A percentile compares a stretch with the other conserved stretches of the same genome.
These are phyloP conservation scores for Odontesthes bonariensis DNA, from an alignment of 2,113 vertebrate genomes.

Conservation along the genomic window DNA sequence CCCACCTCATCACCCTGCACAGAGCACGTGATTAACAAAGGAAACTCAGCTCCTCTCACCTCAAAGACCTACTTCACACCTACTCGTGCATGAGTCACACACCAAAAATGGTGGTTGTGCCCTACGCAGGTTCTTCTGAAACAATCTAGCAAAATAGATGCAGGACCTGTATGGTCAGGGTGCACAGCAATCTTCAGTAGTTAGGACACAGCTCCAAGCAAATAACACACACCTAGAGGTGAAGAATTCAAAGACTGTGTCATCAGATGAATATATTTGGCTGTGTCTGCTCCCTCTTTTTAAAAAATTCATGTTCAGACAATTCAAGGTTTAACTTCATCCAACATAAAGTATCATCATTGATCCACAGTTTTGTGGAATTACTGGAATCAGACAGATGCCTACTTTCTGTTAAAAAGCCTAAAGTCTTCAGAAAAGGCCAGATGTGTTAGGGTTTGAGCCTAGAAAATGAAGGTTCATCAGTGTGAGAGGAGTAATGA, in stretches of 20 bases:
- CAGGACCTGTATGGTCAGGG: not conserved
- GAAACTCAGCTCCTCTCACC: conserved; percentile 22
- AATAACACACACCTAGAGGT: conserved; percentile 18
- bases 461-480: conserved; percentile 20
- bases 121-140: not conserved
- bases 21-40: conserved; percentile 10
- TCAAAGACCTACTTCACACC: conserved; percentile 22
- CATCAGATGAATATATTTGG: conserved; percentile 43
- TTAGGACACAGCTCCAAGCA: not conserved
- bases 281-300: conserved; percentile 39
- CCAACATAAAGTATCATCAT: conserved; percentile 1
- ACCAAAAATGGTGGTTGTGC: not conserved
- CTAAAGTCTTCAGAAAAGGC: conserved; percentile 17
- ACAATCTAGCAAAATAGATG: not conserved
- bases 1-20: not conserved
- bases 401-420: conserved; percentile 20
- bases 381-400: conserved; percentile 29
- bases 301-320: conserved; percentile 46
- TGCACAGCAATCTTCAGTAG: not conserved
- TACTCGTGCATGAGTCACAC: conserved; percentile 19
- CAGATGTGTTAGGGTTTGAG: conserved; percentile 45
- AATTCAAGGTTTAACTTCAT: conserved; percentile 46
- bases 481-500: conserved; percentile 1
- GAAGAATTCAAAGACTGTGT: conserved; percentile 33
- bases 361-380: conserved; percentile 10